Conservation (phyloP, 2,797 vertebrate species). For the Oreochromis mossambicus region DNA sequence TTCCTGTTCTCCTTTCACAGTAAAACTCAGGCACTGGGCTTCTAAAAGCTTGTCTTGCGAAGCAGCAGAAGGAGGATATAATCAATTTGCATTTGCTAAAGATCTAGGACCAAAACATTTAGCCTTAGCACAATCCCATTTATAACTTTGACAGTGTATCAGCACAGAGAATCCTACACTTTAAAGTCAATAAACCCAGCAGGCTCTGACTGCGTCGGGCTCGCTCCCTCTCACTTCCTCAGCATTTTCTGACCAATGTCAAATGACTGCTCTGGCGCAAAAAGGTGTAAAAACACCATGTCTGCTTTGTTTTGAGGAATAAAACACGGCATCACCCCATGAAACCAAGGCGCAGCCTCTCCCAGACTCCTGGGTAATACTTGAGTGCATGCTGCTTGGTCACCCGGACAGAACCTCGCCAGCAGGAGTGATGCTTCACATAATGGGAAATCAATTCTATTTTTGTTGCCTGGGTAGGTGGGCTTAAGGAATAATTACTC, state of each 20-base stretch:
- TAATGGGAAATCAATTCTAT: conserved; percentile 79
- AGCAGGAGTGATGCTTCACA: conserved; percentile 61
- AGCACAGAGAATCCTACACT: not conserved
- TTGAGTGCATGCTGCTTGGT: conserved; percentile 27
- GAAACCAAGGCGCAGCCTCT: not conserved
- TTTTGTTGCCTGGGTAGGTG: conserved; percentile 68
- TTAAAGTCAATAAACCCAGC: not conserved
- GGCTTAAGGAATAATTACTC: conserved; percentile 75
- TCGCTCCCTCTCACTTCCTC: not conserved
- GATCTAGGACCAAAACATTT: not conserved
- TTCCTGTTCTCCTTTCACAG: not conserved
- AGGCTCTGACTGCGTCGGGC: not conserved
- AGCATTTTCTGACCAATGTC: not conserved
- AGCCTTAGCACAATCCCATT: not conserved
- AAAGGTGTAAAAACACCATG: conserved; percentile 2
- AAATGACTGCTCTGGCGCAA: not conserved
- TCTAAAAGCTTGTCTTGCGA: not conserved
- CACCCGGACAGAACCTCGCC: conserved; percentile 56
- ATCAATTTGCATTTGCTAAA: not conserved
- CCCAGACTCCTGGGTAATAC: conserved; percentile 18
- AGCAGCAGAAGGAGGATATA: not conserved
- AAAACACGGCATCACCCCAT: conserved; percentile 6
- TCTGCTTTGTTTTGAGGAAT: conserved; percentile 46
- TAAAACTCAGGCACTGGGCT: not conserved
- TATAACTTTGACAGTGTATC: not conserved